phyloP scores from a whole-genome alignment of 2,888 invertebrate genomes.

The Callimorpha dominula region DNA sequence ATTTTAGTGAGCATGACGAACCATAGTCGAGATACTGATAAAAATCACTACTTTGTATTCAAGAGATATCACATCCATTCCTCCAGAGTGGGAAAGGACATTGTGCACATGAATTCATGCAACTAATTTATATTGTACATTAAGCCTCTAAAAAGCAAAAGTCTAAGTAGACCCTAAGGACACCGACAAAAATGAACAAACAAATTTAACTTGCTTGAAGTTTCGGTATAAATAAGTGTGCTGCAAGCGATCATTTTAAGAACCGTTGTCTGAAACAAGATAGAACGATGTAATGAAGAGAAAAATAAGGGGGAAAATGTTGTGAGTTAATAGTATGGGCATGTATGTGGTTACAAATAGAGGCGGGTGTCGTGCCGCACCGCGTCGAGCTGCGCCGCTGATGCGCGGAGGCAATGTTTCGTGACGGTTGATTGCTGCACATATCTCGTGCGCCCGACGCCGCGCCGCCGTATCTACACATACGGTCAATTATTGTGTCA shows the following conservation, averaged over 20 bases:
- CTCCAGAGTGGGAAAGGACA: not conserved
- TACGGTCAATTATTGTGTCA: constrained; percentile 29
- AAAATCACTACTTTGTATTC: too few species aligned
- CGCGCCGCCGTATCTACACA: constrained; percentile 21
- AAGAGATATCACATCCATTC: too few species aligned
- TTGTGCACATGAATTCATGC: not conserved
- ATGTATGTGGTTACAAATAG: constrained; percentile 63
- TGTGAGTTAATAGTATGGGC: constrained; percentile 60
- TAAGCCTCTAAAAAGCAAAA: not conserved
- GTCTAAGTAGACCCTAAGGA: not conserved
- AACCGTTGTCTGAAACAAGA: constrained; percentile 49
- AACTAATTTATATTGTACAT: not conserved
- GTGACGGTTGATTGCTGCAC: constrained; percentile 65
- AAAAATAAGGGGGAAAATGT: constrained; percentile 68
- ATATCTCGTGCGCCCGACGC: constrained; percentile 54
- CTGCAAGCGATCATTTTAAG: constrained; percentile 45
- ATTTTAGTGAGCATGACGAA: too few species aligned
- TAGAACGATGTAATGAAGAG: constrained; percentile 67
- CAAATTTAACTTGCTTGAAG: constrained; percentile 3
- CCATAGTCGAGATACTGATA: too few species aligned
- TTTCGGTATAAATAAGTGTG: constrained; percentile 40
- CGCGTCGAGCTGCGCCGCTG: constrained; percentile 27
- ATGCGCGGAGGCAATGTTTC: constrained; percentile 39
- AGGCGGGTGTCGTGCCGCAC: constrained; percentile 30
- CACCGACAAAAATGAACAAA: not conserved